Evolutionary conservation across 1,140 invertebrate species (phyloP).

Genomic region (Zaprionus capensis): DNA sequence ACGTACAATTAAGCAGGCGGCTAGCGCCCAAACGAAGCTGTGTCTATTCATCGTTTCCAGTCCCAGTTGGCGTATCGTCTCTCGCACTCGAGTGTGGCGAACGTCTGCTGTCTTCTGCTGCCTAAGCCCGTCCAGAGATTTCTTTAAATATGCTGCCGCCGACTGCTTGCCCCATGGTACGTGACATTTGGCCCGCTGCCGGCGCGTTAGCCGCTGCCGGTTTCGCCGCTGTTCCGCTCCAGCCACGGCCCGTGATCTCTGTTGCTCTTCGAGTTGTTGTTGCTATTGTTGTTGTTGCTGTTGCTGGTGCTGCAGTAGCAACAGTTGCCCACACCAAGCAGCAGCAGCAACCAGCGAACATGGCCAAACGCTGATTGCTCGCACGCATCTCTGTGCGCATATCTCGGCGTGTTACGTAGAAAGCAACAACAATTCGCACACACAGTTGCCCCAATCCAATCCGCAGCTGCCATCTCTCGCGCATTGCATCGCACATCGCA

Average conservation of each 20-base stretch:
- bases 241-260: constrained; percentile 10
- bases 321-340: constrained; percentile 53
- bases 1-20: constrained; percentile 82
- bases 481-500: constrained; percentile 17
- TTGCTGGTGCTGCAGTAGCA: constrained; percentile 6
- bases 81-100: constrained; percentile 54
- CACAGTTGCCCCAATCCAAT: constrained; percentile 37
- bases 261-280: constrained; percentile 15
- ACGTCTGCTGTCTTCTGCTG: constrained; percentile 76
- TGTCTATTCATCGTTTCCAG: constrained; percentile 77
- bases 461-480: constrained; percentile 54
- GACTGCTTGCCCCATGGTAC: constrained; percentile 49
- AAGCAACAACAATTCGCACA: constrained; percentile 45
- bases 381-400: constrained; percentile 67
- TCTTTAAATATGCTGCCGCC: constrained; percentile 81
- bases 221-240: constrained; percentile 52
- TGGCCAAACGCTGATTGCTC: constrained; percentile 73
- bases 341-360: constrained; percentile 47
- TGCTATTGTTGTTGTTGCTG: constrained; percentile 12
- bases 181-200: constrained; percentile 71
- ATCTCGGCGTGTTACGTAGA: constrained; percentile 71
- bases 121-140: constrained; percentile 53
- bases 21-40: constrained; percentile 70
- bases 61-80: constrained; percentile 50
- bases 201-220: constrained; percentile 45